Evolutionary conservation across 1,140 invertebrate species (phyloP).

Genomic region (Pogonus chalceus): DNA sequence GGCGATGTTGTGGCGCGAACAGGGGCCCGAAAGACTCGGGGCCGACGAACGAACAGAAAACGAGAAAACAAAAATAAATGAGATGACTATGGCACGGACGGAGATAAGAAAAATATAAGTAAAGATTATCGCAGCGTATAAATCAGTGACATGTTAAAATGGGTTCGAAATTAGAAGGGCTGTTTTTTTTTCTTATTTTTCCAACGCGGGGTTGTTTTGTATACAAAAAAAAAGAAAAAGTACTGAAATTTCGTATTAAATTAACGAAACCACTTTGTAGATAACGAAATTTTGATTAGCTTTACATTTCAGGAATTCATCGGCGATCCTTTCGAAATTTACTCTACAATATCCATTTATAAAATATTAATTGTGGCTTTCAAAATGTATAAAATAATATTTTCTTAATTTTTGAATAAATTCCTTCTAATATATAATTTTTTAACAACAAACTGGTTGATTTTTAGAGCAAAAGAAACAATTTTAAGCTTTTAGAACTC

Average conservation of each 20-base stretch:
- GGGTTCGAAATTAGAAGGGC: constrained; percentile 3
- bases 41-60: not conserved
- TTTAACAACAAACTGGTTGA: too few relatives aligned
- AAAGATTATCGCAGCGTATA: constrained; percentile 2
- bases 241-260: not conserved
- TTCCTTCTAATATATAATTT: too few relatives aligned
- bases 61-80: constrained; percentile 6
- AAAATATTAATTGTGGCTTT: too few relatives aligned
- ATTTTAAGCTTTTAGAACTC: too few relatives aligned
- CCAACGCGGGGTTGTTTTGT: not conserved
- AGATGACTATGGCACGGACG: constrained; percentile 2
- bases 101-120: constrained; percentile 7
- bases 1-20: too few relatives aligned
- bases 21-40: not conserved
- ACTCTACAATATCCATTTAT: too few relatives aligned
- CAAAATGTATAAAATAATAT: too few relatives aligned
- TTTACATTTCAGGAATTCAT: too few relatives aligned
- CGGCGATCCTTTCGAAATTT: too few relatives aligned
- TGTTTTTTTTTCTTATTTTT: not conserved
- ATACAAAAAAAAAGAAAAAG: not conserved
- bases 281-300: not conserved
- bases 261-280: not conserved
- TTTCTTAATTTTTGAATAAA: too few relatives aligned
- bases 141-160: constrained; percentile 5
- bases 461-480: too few relatives aligned